Conservation (phyloP, 2,797 vertebrate species). For the Lepidocolaptes lacrymiger region DNA sequence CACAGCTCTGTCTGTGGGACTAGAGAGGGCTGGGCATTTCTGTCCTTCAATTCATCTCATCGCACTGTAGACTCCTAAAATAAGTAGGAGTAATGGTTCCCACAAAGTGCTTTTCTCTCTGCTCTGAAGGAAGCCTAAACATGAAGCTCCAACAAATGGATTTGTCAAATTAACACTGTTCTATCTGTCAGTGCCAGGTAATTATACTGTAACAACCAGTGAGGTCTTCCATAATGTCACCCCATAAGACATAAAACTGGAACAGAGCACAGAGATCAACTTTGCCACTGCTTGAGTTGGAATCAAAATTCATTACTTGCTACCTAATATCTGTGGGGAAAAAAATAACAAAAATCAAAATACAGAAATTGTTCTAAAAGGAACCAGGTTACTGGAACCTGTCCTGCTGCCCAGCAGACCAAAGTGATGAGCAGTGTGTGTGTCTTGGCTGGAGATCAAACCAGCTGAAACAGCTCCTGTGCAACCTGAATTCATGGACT, state of each 20-base stretch:
- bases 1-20: fast-evolving
- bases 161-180: not conserved
- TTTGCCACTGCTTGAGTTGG: not conserved
- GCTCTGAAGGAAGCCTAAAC: not conserved
- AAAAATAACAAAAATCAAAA: not conserved
- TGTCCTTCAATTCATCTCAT: not conserved
- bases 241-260: not conserved
- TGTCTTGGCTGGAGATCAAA: not conserved
- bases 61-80: not conserved
- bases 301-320: not conserved
- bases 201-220: not conserved
- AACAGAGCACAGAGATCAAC: not conserved
- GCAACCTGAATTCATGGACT: not conserved
- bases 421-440: fast-evolving
- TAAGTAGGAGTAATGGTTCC: not conserved
- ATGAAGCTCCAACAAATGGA: not conserved
- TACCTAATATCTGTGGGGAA: not conserved
- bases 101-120: not conserved
- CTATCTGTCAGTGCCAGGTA: not conserved
- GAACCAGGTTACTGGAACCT: not conserved
- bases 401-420: not conserved
- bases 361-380: not conserved
- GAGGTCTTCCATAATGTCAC: not conserved
- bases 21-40: not conserved
- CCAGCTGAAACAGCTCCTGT: not conserved